These are phyloP conservation scores for Okapia johnstoni DNA, from an alignment of 2,113 vertebrate genomes.

Conservation along the genomic window DNA sequence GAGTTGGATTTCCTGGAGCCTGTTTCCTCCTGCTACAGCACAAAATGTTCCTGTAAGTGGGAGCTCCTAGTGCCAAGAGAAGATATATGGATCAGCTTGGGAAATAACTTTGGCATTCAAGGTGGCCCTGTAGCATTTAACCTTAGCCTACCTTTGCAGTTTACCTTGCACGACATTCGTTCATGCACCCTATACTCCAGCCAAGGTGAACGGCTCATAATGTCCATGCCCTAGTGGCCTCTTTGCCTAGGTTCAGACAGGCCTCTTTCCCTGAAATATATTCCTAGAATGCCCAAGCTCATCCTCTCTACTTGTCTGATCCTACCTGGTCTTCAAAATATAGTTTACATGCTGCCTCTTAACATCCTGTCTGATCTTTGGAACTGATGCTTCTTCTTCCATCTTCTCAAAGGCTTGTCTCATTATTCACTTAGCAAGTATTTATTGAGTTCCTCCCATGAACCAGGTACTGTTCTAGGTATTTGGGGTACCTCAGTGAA, in stretches of 20 bases:
- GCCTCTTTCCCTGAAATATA: neutral
- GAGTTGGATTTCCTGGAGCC: constrained; percentile 10
- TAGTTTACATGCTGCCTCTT: neutral
- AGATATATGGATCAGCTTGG: neutral
- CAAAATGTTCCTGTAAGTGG: neutral
- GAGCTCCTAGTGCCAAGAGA: neutral
- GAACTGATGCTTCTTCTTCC: neutral
- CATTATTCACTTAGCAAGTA: neutral
- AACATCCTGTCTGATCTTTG: neutral
- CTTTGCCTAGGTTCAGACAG: neutral
- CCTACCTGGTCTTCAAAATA: neutral
- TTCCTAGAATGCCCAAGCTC: neutral
- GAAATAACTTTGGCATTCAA: neutral
- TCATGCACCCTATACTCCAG: neutral
- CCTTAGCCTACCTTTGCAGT: constrained; percentile 29
- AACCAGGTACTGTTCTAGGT: neutral
- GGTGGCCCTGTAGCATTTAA: neutral
- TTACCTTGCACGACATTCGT: neutral
- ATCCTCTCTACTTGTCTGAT: neutral
- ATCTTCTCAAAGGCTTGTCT: neutral
- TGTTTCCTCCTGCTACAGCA: neutral
- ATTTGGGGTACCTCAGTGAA: neutral
- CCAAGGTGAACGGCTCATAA: neutral
- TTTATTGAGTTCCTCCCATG: neutral
- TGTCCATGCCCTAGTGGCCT: neutral